Base-by-base conservation (phyloP, 2,888 invertebrate species). In the Caenorhabditis wallacei region DNA sequence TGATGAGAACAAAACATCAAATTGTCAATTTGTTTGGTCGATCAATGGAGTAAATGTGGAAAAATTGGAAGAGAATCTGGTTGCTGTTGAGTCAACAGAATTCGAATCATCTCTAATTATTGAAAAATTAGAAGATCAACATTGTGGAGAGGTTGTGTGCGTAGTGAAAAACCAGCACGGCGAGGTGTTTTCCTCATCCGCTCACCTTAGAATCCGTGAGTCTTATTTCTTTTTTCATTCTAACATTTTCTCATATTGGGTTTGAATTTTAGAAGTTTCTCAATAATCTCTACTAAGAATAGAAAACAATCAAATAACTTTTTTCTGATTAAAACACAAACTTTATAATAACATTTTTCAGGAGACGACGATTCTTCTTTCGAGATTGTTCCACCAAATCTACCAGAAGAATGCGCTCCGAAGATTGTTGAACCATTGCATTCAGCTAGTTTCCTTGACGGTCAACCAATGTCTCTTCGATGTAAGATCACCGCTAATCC, bases 11-110 rank as follows among this genome's bases (percentile, higher is more conserved):
- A 81, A 84, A 61, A 85, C 87, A n/a, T 74, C 84, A 8, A 75
- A 87, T 16, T 89, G 90, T 56, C 81, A 82, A 18, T 90, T 90
- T 75, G 46, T 69, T 13, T 90, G 90, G 90, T 86, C 76, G n/a
- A 76, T 90, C 22, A 85, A 89, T 54, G 87, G 85, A 43, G 74
- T 80, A n/a, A 61, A 75, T 26, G 71, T 88, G 24, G 84, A 84
- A 24, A 61, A 68, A 10, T 56, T 79, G 16, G 81, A 80, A 24
- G 82, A 82, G 10, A 69, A 51, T 18, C 24, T 78, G 46, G 79
- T 87, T 4, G 76, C 72, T 30, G 79, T 90, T n/a, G 86, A 88
- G 26, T 88, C 87, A 2, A 85, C 82, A 10, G 85, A 80, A 11
- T 85, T 84, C 61, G 86, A 88, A 53, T 84, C 86, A n/a, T 66